Percentiles rank a stretch among this genome's conserved stretches.
Evolutionary conservation across 1,140 invertebrate genomes (phyloP).

Genomic region (Trypoxylus dichotomus): DNA sequence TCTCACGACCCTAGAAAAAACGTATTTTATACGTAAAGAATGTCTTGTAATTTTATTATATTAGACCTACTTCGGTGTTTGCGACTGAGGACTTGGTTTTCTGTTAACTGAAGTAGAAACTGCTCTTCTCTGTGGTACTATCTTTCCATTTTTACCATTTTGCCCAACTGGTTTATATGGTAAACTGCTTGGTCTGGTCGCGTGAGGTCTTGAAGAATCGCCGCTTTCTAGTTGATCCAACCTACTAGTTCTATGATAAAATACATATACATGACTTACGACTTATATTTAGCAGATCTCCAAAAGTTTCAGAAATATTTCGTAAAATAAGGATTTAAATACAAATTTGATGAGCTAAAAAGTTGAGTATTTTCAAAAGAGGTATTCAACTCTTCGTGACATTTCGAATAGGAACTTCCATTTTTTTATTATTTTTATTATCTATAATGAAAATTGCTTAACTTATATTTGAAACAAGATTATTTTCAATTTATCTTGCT

Average conservation of each 20-base stretch:
- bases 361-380: too few species aligned
- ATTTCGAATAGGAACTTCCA: too few species aligned
- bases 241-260: conserved; percentile 57
- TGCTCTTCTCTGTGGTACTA: conserved; percentile 62
- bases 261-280: too few species aligned
- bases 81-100: conserved; percentile 47
- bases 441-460: too few species aligned
- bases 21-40: background rate
- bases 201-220: conserved; percentile 52
- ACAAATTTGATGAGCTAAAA: too few species aligned
- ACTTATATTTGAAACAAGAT: too few species aligned
- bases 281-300: too few species aligned
- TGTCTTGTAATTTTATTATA: conserved; percentile 1
- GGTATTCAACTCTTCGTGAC: too few species aligned
- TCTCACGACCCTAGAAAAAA: conserved; percentile 64
- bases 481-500: too few species aligned
- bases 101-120: conserved; percentile 61
- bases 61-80: conserved; percentile 55
- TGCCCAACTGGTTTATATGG: conserved; percentile 63
- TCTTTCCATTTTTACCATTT: conserved; percentile 54
- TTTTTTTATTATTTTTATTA: too few species aligned
- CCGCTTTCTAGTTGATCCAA: conserved; percentile 58
- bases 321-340: too few species aligned
- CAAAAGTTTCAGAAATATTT: too few species aligned
- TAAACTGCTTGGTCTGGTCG: conserved; percentile 62